These are phyloP conservation scores for Anas capensis DNA, from an alignment of 2,797 vertebrate species.

Conservation along the genomic window DNA sequence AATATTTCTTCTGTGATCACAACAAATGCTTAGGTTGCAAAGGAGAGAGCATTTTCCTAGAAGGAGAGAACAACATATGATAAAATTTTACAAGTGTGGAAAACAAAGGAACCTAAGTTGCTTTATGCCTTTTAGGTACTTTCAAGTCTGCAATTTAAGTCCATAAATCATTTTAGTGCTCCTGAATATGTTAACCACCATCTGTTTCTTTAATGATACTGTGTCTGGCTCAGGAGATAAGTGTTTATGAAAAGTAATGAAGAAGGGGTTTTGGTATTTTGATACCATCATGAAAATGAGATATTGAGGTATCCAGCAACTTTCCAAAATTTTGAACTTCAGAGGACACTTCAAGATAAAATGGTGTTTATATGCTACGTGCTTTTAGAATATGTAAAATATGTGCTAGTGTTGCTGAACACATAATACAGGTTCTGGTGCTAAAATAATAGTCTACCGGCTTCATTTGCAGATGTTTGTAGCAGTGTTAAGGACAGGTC, in stretches of 20 bases:
- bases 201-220: conserved; percentile 46
- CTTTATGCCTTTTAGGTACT: neutral
- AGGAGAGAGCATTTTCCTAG: neutral
- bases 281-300: neutral
- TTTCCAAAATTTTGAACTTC: neutral
- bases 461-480: neutral
- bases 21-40: neutral
- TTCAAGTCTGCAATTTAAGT: neutral
- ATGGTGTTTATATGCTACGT: neutral
- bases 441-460: neutral
- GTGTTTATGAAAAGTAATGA: neutral
- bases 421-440: neutral
- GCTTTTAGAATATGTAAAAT: neutral
- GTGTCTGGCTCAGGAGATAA: neutral
- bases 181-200: conserved; percentile 29
- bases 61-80: neutral
- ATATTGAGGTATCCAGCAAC: neutral
- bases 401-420: neutral
- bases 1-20: conserved; percentile 2
- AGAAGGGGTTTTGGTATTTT: neutral
- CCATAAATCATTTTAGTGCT: conserved; percentile 13
- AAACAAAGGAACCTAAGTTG: neutral
- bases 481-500: neutral
- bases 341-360: neutral
- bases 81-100: neutral